Conservation (phyloP, 2,797 vertebrate genomes). For the Spinus olivaceus region DNA sequence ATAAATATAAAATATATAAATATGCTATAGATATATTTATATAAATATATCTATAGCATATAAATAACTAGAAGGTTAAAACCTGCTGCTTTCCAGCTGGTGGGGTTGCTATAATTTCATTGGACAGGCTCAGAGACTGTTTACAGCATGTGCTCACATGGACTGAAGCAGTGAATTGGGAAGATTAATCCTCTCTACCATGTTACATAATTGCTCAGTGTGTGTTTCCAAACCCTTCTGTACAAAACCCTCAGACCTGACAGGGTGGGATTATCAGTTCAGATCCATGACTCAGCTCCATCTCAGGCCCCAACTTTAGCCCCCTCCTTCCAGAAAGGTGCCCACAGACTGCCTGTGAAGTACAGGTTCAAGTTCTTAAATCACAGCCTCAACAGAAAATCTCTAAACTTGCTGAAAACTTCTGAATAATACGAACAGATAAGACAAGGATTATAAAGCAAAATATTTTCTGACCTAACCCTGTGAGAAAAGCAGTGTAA, state of each 20-base stretch:
- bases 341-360: neutral
- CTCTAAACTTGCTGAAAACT: neutral
- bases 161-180: neutral
- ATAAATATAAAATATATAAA: no score
- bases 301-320: neutral
- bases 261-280: neutral
- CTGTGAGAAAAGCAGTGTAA: neutral
- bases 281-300: neutral
- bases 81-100: neutral
- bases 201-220: neutral
- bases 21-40: no score
- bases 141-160: neutral
- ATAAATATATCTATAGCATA: no score
- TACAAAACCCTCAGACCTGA: neutral
- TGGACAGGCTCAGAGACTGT: neutral
- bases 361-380: neutral
- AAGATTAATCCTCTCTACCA: slow-evolving; percentile 10
- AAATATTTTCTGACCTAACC: neutral
- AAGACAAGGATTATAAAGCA: neutral
- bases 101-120: neutral
- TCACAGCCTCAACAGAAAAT: neutral
- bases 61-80: neutral
- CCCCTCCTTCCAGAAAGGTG: neutral
- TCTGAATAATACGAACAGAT: neutral
- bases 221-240: neutral